Evolutionary conservation across 1,140 invertebrate species (phyloP), one percentile per base, ranked within the genome.

Genomic region (Pararge aegeria): DNA sequence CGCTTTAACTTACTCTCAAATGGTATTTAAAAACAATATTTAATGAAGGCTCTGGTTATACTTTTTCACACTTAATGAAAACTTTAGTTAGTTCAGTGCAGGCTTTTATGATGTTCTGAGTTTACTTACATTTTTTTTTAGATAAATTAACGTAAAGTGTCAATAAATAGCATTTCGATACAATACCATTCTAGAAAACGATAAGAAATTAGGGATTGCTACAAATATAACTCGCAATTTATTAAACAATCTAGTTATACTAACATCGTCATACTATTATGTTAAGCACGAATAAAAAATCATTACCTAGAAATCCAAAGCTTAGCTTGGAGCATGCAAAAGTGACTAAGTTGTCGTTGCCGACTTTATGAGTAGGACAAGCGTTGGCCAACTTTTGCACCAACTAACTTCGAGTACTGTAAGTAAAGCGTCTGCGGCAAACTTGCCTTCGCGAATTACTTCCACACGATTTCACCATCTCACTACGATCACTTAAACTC

Each of bases 381-480:
- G 67, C 62, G 51, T 64, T 56, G 42, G 60, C 53, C 57, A 79
- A 83, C 63, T 79, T 81, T 62, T 64, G 58, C 58, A 65, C 49
- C 63, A 80, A 74, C 75, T 80, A 75, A 82, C 67, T 83, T 75
- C 60, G 64, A 78, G 78, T 78, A 69, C 73, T 70, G 63, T 69
- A 69, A 74, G 73, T 64, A 77, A 76, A 82, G 74, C 70, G 74
- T 76, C 65, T 76, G 80, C 64, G 68, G 71, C 66, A 54, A 66
- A 78, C 78, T 73, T 70, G 67, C 60, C 72, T 68, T 69, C 61
- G 66, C 74, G 70, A 74, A 79, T 84, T 84, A 83, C 72, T 84
- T 80, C 77, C 75, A 74, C 76, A 63, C 77, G 77, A 84, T 83
- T 84, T 83, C 74, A 66, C 78, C 62, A 81, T 78, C 64, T 80